A percentile compares a stretch with the other conserved stretches of the same genome.
These are phyloP conservation scores for Indicator maculatus DNA, from an alignment of 2,113 vertebrate species.

Conservation along the genomic window DNA sequence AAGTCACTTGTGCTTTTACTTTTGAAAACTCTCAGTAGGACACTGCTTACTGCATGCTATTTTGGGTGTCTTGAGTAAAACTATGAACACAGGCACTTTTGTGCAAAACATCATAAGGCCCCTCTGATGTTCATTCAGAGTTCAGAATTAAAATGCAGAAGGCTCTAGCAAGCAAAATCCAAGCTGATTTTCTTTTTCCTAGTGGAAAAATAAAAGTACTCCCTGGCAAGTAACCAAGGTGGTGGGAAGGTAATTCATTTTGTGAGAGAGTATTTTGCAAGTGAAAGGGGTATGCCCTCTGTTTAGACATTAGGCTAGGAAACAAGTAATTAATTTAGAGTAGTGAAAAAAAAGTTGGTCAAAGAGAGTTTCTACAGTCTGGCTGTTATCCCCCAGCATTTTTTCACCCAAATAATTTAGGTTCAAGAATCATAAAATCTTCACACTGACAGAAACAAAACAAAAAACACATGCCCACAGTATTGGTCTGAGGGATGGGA, in stretches of 20 bases:
- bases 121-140: constrained; percentile 78
- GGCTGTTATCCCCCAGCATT: not conserved
- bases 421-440: not conserved
- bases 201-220: constrained; percentile 77
- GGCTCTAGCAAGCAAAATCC: constrained; percentile 75
- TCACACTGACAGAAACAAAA: not conserved
- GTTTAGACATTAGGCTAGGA: constrained; percentile 74
- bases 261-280: constrained; percentile 73
- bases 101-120: constrained; percentile 82
- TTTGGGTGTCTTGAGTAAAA: constrained; percentile 78
- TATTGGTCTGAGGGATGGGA: not conserved
- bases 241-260: constrained; percentile 76
- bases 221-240: constrained; percentile 70
- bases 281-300: constrained; percentile 70
- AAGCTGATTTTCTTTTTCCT: constrained; percentile 74
- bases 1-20: constrained; percentile 63
- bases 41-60: constrained; percentile 73
- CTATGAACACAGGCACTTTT: constrained; percentile 91
- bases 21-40: constrained; percentile 71
- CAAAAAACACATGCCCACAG: not conserved
- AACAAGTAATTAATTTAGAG: constrained; percentile 66
- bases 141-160: constrained; percentile 87
- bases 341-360: constrained; percentile 55
- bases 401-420: not conserved
- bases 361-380: constrained; percentile 35